Percentiles rank a stretch among this genome's conserved stretches.
These are phyloP conservation scores for Dallia pectoralis DNA, from an alignment of 2,797 vertebrate genomes.

Conservation along the genomic window DNA sequence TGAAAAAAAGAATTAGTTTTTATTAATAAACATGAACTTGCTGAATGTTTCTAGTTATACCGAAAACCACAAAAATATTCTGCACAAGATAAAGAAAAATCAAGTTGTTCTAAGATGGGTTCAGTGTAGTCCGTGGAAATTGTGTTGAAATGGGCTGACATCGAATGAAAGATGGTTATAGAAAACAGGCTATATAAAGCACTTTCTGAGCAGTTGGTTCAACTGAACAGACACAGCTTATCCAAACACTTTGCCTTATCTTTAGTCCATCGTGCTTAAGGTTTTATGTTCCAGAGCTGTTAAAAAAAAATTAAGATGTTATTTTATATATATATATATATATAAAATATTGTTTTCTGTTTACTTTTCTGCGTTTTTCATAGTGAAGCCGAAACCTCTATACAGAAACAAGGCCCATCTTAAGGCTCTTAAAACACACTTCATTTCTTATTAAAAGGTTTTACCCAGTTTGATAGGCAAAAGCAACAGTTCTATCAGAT, in stretches of 20 bases:
- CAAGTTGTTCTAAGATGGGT: slow-evolving; percentile 43
- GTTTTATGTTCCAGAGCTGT: slow-evolving; percentile 66
- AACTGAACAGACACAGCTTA: slow-evolving; percentile 72
- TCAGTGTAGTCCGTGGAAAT: slow-evolving; percentile 44
- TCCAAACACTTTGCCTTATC: slow-evolving; percentile 79
- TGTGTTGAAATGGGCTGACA: slow-evolving; percentile 42
- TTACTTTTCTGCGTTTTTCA: slow-evolving; percentile 41
- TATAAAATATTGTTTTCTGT: slow-evolving; percentile 9
- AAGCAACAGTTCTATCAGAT: not conserved
- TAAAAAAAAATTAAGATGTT: not conserved
- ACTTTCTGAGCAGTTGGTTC: slow-evolving; percentile 72
- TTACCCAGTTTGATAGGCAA: not conserved
- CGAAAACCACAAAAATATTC: slow-evolving; percentile 38
- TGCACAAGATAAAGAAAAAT: slow-evolving; percentile 35
- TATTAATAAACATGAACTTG: slow-evolving; percentile 54
- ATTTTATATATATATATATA: not conserved
- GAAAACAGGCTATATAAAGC: slow-evolving; percentile 48
- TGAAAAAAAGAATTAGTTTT: slow-evolving; percentile 50
- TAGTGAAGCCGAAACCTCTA: slow-evolving; percentile 49
- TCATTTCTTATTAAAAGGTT: not conserved
- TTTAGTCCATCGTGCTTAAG: slow-evolving; percentile 70
- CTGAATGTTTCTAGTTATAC: slow-evolving; percentile 65
- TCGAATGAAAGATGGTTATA: slow-evolving; percentile 55
- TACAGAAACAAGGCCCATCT: slow-evolving; percentile 29
- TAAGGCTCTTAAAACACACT: not conserved